Evolutionary conservation across 2,797 vertebrate species (phyloP).

Genomic region (Iguana delicatissima): DNA sequence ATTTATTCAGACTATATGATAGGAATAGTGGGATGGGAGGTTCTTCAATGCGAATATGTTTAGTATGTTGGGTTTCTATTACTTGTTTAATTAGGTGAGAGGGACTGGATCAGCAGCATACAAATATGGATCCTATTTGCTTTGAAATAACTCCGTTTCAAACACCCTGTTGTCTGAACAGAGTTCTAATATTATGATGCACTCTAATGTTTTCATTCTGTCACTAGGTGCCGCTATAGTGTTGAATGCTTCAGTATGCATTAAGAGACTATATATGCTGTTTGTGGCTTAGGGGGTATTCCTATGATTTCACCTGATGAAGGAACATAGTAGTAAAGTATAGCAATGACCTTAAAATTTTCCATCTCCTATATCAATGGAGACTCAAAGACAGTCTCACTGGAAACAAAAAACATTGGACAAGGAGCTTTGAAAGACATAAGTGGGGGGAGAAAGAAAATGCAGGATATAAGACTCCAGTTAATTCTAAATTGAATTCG

Average conservation of each 20-base stretch:
- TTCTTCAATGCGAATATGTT: not conserved
- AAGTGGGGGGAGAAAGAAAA: not conserved
- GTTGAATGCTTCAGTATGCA: not conserved
- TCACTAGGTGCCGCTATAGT: not conserved
- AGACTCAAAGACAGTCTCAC: not conserved
- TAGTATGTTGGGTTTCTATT: not conserved
- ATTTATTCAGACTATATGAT: constrained; percentile 36
- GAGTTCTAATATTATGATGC: not conserved
- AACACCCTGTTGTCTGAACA: not conserved
- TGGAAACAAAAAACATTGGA: not conserved
- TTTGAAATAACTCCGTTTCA: not conserved
- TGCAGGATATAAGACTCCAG: too few species aligned
- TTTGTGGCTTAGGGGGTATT: not conserved
- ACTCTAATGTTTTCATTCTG: not conserved
- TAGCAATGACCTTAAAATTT: not conserved
- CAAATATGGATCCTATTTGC: not conserved
- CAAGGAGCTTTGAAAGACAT: not conserved
- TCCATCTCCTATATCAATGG: not conserved
- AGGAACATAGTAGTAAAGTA: not conserved
- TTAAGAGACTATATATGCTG: not conserved
- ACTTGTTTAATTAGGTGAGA: not conserved
- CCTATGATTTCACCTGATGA: not conserved
- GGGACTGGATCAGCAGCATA: not conserved
- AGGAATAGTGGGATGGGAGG: too few species aligned
- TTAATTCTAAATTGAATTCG: not conserved